phyloP scores from a whole-genome alignment of 2,888 invertebrate species.

The Peribatodes rhomboidaria region DNA sequence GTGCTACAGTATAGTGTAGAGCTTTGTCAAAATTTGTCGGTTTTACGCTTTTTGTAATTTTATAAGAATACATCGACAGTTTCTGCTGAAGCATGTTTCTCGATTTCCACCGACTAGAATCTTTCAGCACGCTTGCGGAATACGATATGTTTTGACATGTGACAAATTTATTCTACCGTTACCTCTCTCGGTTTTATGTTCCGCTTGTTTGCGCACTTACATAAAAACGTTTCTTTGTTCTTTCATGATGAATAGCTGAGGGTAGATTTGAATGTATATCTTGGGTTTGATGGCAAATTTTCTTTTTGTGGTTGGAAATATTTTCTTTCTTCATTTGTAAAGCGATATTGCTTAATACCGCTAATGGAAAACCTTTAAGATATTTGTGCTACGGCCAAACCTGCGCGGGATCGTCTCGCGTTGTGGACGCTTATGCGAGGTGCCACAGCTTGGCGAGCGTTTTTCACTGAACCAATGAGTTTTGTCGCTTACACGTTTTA shows the following conservation, averaged over 20 bases:
- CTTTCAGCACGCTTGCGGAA: constrained; percentile 27
- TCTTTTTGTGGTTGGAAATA: background rate
- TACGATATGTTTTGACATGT: constrained; percentile 35
- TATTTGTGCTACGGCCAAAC: background rate
- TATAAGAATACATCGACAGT: constrained; percentile 1
- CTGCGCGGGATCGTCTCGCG: no score
- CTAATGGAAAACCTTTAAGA: constrained; percentile 4
- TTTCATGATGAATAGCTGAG: constrained; percentile 16
- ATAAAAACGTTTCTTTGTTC: constrained; percentile 20
- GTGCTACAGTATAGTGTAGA: no score
- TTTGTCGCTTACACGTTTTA: constrained; percentile 1
- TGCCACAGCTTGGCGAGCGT: background rate
- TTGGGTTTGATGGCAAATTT: constrained; percentile 2
- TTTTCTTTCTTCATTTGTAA: background rate
- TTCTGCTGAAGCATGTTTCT: constrained; percentile 1
- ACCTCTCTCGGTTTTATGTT: constrained; percentile 19
- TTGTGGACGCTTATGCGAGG: no score
- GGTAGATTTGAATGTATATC: constrained; percentile 6
- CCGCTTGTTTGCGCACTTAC: constrained; percentile 19
- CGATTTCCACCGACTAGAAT: constrained; percentile 22
- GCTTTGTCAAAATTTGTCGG: no score
- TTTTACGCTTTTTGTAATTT: no score
- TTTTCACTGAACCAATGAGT: background rate
- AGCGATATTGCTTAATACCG: constrained; percentile 4
- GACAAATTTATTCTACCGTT: constrained; percentile 30